phyloP scores from a whole-genome alignment of 2,113 vertebrate genomes.

The Cyprinodon variegatus region DNA sequence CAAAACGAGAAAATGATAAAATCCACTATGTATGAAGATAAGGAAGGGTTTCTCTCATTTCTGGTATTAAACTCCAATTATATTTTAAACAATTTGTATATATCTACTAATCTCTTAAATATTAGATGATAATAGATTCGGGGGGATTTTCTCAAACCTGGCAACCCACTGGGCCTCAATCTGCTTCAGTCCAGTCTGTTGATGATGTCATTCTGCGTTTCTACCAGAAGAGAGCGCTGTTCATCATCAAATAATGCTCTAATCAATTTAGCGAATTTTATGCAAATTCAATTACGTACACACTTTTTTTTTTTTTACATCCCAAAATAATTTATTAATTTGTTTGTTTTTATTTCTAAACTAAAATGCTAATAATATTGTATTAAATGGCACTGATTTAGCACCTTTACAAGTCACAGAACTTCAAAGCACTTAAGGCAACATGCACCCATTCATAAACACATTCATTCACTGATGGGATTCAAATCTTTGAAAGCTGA shows the following conservation, averaged over 20 bases:
- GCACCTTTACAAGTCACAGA: too few species aligned
- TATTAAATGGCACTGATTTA: too few species aligned
- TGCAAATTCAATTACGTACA: too few species aligned
- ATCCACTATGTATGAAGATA: neutral
- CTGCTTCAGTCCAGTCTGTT: neutral
- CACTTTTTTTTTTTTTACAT: too few species aligned
- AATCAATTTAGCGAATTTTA: too few species aligned
- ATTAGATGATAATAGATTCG: accelerated
- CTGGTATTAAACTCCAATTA: neutral
- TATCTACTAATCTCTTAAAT: neutral
- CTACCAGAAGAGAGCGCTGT: constrained; percentile 41
- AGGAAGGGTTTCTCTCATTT: neutral
- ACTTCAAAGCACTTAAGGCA: too few species aligned
- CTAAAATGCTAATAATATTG: too few species aligned
- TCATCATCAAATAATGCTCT: neutral
- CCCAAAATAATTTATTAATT: too few species aligned
- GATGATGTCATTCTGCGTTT: neutral
- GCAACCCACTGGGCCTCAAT: constrained; percentile 51
- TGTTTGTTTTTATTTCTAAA: too few species aligned
- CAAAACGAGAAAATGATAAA: neutral
- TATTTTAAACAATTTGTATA: neutral
- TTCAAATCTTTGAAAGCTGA: too few species aligned
- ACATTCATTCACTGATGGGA: too few species aligned
- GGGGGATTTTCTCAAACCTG: constrained; percentile 17
- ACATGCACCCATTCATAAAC: too few species aligned